Conservation (phyloP, 2,113 vertebrate genomes). For the Caretta caretta region DNA sequence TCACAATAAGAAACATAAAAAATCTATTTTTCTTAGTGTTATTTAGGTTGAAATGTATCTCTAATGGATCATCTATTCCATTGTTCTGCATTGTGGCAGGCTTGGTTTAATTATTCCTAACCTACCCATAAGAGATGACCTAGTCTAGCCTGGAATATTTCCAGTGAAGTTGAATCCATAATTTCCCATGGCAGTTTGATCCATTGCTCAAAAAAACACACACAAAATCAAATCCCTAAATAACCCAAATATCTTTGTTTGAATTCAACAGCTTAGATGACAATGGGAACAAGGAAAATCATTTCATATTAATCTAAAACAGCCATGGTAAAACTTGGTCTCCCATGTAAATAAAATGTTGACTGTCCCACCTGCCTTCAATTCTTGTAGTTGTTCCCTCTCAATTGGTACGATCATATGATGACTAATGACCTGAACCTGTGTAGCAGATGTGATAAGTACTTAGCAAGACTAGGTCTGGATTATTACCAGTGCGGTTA, state of each 20-base stretch:
- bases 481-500: background rate
- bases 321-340: background rate
- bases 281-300: background rate
- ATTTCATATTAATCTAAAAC: too few species aligned
- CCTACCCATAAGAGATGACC: background rate
- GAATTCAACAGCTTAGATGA: background rate
- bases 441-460: background rate
- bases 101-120: conserved; percentile 12
- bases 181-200: background rate
- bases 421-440: background rate
- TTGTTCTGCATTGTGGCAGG: background rate
- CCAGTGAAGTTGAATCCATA: background rate
- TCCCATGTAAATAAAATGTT: background rate
- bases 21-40: background rate
- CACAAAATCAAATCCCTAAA: background rate
- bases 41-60: conserved; percentile 8
- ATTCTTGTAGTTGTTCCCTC: background rate
- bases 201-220: background rate
- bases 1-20: background rate
- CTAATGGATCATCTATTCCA: background rate
- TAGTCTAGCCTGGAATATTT: background rate
- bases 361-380: background rate
- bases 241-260: background rate
- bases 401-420: background rate
- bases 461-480: background rate